Conservation (phyloP, 2,113 vertebrate genomes). For the Saguinus imperator region DNA sequence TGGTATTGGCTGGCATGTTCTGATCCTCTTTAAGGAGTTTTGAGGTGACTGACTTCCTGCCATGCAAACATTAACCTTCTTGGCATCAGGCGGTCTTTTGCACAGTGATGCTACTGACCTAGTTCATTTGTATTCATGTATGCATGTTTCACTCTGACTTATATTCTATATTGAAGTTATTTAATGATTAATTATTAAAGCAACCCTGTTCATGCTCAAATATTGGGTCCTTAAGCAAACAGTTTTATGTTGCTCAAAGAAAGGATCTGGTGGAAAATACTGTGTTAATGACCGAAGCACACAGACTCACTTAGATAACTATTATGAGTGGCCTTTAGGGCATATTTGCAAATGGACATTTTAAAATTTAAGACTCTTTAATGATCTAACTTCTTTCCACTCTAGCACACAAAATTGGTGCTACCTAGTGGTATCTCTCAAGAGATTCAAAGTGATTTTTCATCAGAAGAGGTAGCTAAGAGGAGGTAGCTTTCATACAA, state of each 20-base stretch:
- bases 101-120: not conserved
- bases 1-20: not conserved
- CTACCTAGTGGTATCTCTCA: not conserved
- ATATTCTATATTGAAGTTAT: not conserved
- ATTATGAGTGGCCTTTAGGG: not conserved
- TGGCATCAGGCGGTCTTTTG: not conserved
- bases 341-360: not conserved
- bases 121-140: no score
- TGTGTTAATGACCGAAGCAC: not conserved
- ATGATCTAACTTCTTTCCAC: not conserved
- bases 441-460: not conserved
- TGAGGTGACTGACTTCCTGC: not conserved
- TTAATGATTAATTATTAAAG: slow-evolving; percentile 60
- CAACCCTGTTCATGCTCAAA: not conserved
- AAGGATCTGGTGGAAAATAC: not conserved
- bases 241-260: not conserved
- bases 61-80: not conserved
- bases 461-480: not conserved
- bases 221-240: slow-evolving; percentile 25
- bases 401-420: not conserved
- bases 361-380: not conserved
- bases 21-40: not conserved
- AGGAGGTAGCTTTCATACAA: not conserved
- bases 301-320: no score
- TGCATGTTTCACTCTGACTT: not conserved